Evolutionary conservation across 2,113 vertebrate species (phyloP).

Genomic region (Galbula dea): DNA sequence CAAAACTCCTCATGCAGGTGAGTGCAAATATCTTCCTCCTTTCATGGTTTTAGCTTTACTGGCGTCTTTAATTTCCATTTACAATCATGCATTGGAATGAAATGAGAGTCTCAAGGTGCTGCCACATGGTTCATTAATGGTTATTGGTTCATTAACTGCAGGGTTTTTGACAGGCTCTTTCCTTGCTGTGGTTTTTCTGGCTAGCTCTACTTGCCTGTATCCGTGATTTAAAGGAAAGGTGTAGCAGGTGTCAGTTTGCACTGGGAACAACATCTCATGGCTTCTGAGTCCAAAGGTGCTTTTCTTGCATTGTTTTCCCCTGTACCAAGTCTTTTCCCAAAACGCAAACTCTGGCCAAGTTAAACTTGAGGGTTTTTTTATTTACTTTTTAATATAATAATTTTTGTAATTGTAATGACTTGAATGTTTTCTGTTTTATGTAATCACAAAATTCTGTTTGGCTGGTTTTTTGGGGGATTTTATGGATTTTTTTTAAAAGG

Average conservation of each 20-base stretch:
- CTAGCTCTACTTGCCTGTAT: neutral
- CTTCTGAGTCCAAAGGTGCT: neutral
- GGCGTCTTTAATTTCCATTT: constrained; percentile 18
- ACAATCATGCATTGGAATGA: neutral
- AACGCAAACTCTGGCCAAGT: neutral
- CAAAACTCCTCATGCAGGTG: neutral
- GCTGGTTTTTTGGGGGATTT: neutral
- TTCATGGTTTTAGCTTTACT: constrained; percentile 21
- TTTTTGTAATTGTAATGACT: neutral
- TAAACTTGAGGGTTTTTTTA: neutral
- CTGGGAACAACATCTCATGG: neutral
- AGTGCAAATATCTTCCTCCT: constrained; percentile 41
- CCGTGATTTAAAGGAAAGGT: neutral
- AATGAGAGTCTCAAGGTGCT: neutral
- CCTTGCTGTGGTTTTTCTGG: neutral
- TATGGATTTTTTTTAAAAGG: neutral
- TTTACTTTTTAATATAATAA: constrained; percentile 33
- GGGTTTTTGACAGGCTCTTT: neutral
- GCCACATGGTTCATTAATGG: neutral
- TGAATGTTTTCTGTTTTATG: constrained; percentile 15
- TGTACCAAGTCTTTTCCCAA: neutral
- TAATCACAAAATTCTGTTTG: neutral
- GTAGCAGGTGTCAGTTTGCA: neutral
- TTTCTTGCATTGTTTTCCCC: neutral
- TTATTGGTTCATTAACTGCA: neutral